These are phyloP conservation scores for Morelia viridis DNA, from an alignment of 2,797 vertebrate species.

Conservation along the genomic window DNA sequence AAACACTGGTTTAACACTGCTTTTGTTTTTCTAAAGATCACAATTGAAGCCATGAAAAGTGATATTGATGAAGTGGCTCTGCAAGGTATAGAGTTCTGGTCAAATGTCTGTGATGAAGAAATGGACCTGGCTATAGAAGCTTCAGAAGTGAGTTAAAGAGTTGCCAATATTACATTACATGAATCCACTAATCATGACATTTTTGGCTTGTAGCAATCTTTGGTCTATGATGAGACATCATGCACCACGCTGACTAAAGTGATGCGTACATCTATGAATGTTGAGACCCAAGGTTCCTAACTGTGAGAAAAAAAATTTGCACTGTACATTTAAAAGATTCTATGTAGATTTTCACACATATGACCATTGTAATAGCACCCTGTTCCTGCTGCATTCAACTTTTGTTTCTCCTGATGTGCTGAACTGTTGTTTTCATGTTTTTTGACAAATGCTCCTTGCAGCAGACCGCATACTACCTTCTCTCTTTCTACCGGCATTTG, in stretches of 20 bases:
- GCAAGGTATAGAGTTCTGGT: slow-evolving; percentile 99
- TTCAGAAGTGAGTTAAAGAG: slow-evolving; percentile 82
- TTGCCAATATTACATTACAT: not conserved
- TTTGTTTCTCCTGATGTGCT: not conserved
- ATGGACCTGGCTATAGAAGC: slow-evolving; percentile 98
- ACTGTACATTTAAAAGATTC: not conserved
- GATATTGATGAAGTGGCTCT: slow-evolving; percentile 97
- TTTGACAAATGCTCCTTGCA: not conserved
- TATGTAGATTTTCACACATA: not conserved
- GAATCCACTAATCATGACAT: not conserved
- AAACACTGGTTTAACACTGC: not conserved
- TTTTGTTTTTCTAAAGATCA: slow-evolving; percentile 79
- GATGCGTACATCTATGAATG: not conserved
- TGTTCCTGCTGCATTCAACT: not conserved
- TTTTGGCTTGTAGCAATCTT: not conserved
- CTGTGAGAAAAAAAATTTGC: not conserved
- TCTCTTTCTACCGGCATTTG: not conserved
- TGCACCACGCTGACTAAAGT: not conserved
- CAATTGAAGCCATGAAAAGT: slow-evolving; percentile 98
- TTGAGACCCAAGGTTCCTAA: slow-evolving; percentile 22
- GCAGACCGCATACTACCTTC: not conserved
- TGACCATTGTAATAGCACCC: not conserved
- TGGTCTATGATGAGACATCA: not conserved
- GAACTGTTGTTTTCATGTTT: not conserved
- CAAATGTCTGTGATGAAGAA: slow-evolving; percentile 97